These are phyloP conservation scores for Harpagoxenus sublaevis DNA, from an alignment of 2,888 invertebrate genomes.

Conservation along the genomic window DNA sequence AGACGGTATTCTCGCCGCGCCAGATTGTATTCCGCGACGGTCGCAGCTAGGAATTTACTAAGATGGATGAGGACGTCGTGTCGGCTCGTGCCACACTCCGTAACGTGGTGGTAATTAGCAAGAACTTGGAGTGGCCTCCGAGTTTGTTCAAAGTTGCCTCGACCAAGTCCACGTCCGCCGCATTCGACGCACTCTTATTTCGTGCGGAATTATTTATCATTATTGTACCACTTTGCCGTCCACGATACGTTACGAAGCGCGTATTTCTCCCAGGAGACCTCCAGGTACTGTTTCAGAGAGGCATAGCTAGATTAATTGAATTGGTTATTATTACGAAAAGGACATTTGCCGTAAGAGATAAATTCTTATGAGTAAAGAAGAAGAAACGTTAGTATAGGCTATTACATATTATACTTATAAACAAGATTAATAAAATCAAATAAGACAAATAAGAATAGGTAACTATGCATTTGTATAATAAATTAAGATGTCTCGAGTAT, in stretches of 20 bases:
- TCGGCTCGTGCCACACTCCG: constrained; percentile 46
- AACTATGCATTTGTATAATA: background rate
- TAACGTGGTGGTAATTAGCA: constrained; percentile 46
- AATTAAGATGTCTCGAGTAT: background rate
- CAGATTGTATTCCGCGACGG: constrained; percentile 46
- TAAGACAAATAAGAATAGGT: background rate
- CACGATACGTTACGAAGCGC: constrained; percentile 9
- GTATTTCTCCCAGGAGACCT: constrained; percentile 24
- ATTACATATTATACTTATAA: background rate
- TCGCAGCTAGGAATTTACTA: constrained; percentile 57
- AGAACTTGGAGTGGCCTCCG: constrained; percentile 42
- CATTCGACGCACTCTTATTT: constrained; percentile 32
- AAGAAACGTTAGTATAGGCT: background rate
- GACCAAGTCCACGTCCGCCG: background rate
- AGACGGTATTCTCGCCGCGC: constrained; percentile 24
- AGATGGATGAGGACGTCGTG: constrained; percentile 60
- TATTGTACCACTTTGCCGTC: constrained; percentile 16
- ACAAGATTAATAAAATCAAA: constrained; percentile 1
- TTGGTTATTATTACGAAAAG: background rate
- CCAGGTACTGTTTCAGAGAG: background rate
- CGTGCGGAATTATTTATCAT: constrained; percentile 46
- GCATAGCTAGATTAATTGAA: constrained; percentile 33
- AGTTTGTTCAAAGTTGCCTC: constrained; percentile 46
- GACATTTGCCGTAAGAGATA: background rate
- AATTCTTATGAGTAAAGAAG: background rate